Evolutionary conservation across 2,797 vertebrate genomes (phyloP).

Genomic region (Podargus strigoides): DNA sequence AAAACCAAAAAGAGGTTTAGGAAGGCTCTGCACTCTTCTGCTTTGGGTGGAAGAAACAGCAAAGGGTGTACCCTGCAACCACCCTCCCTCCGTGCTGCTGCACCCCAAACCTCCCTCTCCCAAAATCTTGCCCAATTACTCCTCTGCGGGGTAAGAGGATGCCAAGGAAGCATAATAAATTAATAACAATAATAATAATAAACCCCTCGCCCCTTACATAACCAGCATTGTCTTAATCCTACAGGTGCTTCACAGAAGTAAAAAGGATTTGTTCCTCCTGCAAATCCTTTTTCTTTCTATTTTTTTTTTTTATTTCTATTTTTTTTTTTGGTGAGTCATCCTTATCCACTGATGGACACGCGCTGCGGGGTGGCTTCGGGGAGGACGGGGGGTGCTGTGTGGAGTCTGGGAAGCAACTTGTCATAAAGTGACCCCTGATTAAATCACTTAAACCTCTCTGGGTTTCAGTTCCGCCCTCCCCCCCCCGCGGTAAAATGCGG

Average conservation of each 20-base stretch:
- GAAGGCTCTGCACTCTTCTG: neutral
- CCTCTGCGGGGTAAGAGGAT: accelerated
- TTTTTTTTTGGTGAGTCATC: neutral
- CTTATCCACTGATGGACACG: neutral
- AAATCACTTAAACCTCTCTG: neutral
- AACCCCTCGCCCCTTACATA: neutral
- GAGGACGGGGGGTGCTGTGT: neutral
- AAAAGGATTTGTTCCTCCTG: slow-evolving; percentile 24
- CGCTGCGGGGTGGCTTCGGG: accelerated
- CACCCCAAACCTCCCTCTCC: neutral
- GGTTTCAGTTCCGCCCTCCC: neutral
- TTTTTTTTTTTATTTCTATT: no score
- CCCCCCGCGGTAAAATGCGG: neutral
- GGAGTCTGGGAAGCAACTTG: neutral
- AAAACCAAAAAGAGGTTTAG: neutral
- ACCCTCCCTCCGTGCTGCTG: no score
- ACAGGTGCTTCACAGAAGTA: slow-evolving; percentile 11
- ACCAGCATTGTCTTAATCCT: slow-evolving; percentile 8
- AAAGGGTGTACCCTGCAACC: neutral
- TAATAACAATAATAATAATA: neutral
- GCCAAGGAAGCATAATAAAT: neutral
- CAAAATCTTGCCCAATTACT: neutral
- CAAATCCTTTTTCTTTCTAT: neutral
- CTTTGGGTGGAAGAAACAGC: neutral
- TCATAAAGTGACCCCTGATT: neutral